These are phyloP conservation scores for Corella eumyota DNA, from an alignment of 23 tunicate species.

Conservation along the genomic window DNA sequence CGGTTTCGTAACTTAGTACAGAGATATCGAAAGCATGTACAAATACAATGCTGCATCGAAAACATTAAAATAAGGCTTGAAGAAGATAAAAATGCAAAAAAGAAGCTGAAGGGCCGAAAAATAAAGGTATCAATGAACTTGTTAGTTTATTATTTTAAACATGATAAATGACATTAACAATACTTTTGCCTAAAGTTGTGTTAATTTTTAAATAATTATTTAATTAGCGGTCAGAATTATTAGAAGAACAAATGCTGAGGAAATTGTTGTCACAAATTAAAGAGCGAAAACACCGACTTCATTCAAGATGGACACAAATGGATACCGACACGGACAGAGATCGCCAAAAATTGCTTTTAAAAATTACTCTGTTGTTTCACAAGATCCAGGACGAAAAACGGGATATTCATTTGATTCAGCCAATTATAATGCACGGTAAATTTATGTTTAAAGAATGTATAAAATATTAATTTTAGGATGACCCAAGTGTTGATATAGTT, in stretches of 20 bases:
- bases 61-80: conserved; percentile 7
- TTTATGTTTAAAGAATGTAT: too few species aligned
- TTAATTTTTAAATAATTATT: too few species aligned
- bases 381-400: conserved; percentile 11
- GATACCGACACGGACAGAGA: conserved; percentile 9
- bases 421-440: conserved; percentile 21
- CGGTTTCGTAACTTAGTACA: conserved; percentile 11
- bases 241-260: not conserved
- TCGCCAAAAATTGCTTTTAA: conserved; percentile 30
- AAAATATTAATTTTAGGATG: too few species aligned
- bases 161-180: not conserved
- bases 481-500: not conserved
- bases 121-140: not conserved
- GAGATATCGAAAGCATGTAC: conserved; percentile 25
- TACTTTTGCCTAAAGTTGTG: too few species aligned
- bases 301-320: conserved; percentile 10
- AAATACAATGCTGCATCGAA: conserved; percentile 19
- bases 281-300: not conserved
- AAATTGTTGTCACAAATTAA: conserved; percentile 1
- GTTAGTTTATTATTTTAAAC: not conserved
- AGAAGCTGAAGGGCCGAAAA: not conserved
- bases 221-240: too few species aligned
- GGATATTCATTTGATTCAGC: conserved; percentile 27
- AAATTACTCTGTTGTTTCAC: conserved; percentile 37
- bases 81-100: not conserved